Percentiles rank a stretch among this genome's conserved stretches.
Evolutionary conservation across 2,797 vertebrate species (phyloP).

Genomic region (Syncerus caffer): DNA sequence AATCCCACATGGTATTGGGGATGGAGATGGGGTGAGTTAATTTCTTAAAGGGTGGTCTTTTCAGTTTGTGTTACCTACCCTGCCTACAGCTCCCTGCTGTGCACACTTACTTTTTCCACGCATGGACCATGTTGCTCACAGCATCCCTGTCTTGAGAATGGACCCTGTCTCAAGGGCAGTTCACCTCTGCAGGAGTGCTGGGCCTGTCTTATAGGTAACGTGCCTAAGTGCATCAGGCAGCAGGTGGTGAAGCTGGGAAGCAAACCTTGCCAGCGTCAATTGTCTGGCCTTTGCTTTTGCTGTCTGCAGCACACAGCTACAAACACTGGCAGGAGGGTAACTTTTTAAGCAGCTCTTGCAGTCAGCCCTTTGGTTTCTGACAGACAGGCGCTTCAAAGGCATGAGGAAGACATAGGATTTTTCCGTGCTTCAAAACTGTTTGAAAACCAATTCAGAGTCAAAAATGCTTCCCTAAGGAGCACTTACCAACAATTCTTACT

Average conservation of each 20-base stretch:
- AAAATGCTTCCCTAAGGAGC: slow-evolving; percentile 48
- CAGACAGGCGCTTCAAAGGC: slow-evolving; percentile 26
- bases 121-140: not conserved
- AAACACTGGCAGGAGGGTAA: not conserved
- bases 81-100: not conserved
- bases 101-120: not conserved
- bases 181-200: not conserved
- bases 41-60: not conserved
- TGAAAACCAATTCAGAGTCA: slow-evolving; percentile 55
- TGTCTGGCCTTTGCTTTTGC: not conserved
- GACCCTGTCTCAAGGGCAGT: not conserved
- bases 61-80: not conserved
- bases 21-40: not conserved
- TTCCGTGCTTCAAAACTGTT: slow-evolving; percentile 43
- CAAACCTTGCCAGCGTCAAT: not conserved
- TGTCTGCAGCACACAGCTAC: not conserved
- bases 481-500: slow-evolving; percentile 40
- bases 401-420: slow-evolving; percentile 35
- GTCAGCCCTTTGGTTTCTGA: slow-evolving; percentile 34
- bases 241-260: not conserved
- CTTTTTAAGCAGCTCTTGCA: not conserved
- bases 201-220: not conserved
- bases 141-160: not conserved
- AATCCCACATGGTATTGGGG: not conserved
- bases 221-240: not conserved